Base-by-base conservation (phyloP, 1,140 invertebrate genomes). In the Saxidomus purpurata region DNA sequence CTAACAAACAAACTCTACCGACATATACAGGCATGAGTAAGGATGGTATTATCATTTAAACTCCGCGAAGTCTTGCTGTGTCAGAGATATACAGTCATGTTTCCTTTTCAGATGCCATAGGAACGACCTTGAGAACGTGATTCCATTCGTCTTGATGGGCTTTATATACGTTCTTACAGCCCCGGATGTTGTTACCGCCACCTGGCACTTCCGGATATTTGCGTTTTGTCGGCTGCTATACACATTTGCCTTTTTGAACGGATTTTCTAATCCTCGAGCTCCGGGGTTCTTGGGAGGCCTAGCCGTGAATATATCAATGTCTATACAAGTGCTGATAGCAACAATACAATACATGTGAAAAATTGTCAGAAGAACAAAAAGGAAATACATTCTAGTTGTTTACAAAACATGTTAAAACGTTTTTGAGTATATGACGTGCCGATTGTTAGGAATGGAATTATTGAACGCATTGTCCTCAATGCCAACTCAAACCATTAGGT, bases 71-170 rank as follows among this genome's bases (percentile, higher is more conserved):
- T n/a, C n/a, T n/a, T n/a, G n/a, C n/a, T n/a, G n/a, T n/a, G n/a
- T n/a, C n/a, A n/a, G n/a, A n/a, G n/a, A n/a, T n/a, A n/a, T n/a
- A n/a, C n/a, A n/a, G n/a, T n/a, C n/a, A n/a, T 9, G 17, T 71
- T 83, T 67, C 67, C 79, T 49, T 95, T 95, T 3, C 91, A 97
- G 97, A 91, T 97, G 97, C 22, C 97, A 98, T 93, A 94, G 96
- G 79, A 98, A 97, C 92, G 97, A 98, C 92, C 90, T 98, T 79
- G 97, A 98, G 94, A 98, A 97, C 90, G 96, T 97, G 85, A 93
- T 97, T 15, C 96, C 97, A 6, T 97, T 97, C 95, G 96, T 97
- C 13, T 91, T 96, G 0, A 94, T 97, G 59, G 97, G 97, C 1
- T 96, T 96, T 0, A 89, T 97, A 0, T 98, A 97, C 94, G 94